Evolutionary conservation across 2,888 invertebrate species (phyloP), one percentile per base, ranked within the genome.

Genomic region (Panzeria rudis): DNA sequence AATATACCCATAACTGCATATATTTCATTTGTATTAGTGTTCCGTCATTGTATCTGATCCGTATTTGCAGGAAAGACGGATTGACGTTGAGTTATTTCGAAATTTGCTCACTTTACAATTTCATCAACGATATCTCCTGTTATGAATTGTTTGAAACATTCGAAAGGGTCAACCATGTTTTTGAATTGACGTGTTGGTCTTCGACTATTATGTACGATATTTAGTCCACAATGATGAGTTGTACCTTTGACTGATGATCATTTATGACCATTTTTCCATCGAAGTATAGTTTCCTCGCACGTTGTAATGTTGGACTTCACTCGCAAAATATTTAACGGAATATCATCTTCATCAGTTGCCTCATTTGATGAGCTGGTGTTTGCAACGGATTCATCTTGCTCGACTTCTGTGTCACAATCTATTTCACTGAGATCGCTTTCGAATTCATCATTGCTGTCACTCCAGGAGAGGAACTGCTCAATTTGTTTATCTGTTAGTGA

Each of bases 341-440:
- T 54, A 6, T 54, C 54, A 29, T 54, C 54, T 29, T 29, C 54
- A 29, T 52, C 32, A 68, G 32, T 61, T 61, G 17, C n/a, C 11
- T 47, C 59, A n/a, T 72, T 50, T 73, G 61, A 32, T 47, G 50
- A 35, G 44, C 32, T 56, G 38, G 25, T 71, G 29, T 41, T 17
- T 71, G 29, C 61, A 61, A 35, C n/a, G 62, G 73, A 47, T 50
- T 73, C 61, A 2, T 35, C 50, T 73, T 50, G 69, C 15, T 54
- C 69, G n/a, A 69, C 69, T 69, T 69, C 54, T 54, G 54, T 69
- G 23, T 69, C 56, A 69, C 25, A 41, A 50, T 54, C 69, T 69
- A 50, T 50, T 69, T 54, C 69, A 69, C 56, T 69, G 15, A 69
- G 38, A 69, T 69, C 59, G 59, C 59, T 66, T 66, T 66, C 66